phyloP scores from a whole-genome alignment of 2,113 vertebrate genomes.

The Xenus cinereus region DNA sequence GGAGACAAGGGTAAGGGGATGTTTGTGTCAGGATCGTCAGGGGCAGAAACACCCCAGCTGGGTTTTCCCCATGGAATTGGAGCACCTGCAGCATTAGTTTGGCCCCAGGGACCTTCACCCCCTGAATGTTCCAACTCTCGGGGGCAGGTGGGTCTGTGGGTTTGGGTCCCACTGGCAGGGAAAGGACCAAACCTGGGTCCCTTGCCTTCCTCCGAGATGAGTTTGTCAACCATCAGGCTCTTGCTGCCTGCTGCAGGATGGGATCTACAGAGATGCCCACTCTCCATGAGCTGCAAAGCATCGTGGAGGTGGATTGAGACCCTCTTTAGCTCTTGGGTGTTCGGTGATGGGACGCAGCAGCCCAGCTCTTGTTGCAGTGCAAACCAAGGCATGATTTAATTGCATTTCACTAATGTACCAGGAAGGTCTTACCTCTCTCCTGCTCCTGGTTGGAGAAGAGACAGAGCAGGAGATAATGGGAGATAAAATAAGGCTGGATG shows the following conservation, averaged over 20 bases:
- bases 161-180: background rate
- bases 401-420: background rate
- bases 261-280: fast-evolving
- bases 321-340: background rate
- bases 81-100: background rate
- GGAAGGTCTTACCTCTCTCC: background rate
- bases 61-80: background rate
- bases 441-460: background rate
- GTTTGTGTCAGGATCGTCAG: background rate
- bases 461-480: background rate
- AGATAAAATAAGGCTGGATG: too few species aligned
- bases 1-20: background rate
- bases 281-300: background rate
- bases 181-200: background rate
- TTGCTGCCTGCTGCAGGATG: background rate
- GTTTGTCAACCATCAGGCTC: background rate
- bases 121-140: background rate
- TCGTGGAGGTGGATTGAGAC: fast-evolving
- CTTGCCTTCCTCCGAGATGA: background rate
- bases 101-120: background rate
- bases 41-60: background rate
- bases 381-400: background rate
- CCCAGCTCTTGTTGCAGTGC: background rate
- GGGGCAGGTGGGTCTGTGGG: background rate
- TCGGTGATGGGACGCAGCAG: background rate